Conservation (phyloP, 2,888 invertebrate species). For the Polymixis lichenea region DNA sequence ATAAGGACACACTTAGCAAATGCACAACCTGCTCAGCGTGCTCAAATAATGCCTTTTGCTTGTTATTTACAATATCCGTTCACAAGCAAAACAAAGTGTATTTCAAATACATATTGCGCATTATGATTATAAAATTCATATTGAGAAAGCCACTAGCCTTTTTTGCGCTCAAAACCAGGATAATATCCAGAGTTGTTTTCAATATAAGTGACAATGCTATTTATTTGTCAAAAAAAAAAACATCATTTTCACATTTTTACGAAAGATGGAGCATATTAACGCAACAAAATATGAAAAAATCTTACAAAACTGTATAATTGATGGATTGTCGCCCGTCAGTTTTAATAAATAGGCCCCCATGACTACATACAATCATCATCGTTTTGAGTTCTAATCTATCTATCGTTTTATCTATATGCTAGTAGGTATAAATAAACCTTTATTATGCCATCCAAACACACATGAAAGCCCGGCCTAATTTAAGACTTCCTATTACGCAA, state of each 20-base stretch:
- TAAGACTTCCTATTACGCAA: slow-evolving; percentile 24
- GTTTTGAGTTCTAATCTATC: neutral
- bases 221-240: neutral
- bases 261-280: too few species aligned
- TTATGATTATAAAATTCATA: neutral
- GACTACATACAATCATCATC: too few species aligned
- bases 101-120: too few species aligned
- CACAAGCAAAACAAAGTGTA: neutral
- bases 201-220: neutral
- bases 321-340: neutral
- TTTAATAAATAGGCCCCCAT: neutral
- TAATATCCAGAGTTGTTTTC: too few species aligned
- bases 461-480: slow-evolving; percentile 18
- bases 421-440: neutral
- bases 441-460: neutral
- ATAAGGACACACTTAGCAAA: neutral
- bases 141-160: neutral
- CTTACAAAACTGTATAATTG: neutral
- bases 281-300: neutral
- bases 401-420: neutral
- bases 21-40: neutral
- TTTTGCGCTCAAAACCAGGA: neutral
- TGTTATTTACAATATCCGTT: neutral
- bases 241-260: too few species aligned
- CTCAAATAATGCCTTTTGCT: neutral